phyloP scores from a whole-genome alignment of 37 sponge, comb jelly and placozoan species.

The Ephydatia muelleri region DNA sequence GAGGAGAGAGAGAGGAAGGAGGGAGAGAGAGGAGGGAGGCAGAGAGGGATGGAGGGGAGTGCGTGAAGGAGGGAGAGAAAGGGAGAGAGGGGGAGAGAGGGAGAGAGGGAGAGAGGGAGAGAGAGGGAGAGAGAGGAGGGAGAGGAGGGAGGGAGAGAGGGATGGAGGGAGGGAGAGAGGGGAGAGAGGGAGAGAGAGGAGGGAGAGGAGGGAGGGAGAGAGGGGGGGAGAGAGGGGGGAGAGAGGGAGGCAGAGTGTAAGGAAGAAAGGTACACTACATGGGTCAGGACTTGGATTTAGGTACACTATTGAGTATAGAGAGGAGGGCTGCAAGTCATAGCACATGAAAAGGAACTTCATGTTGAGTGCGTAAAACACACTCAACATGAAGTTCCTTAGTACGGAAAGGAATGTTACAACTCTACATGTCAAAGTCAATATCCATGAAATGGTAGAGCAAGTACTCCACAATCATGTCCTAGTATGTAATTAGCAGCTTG shows the following conservation, averaged over 20 bases:
- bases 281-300: not conserved
- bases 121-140: conserved; percentile 35
- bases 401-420: too few species aligned
- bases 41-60: not conserved
- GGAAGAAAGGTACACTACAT: not conserved
- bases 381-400: too few species aligned
- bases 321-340: too few species aligned
- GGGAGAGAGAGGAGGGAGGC: conserved; percentile 3
- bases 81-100: not conserved
- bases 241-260: not conserved
- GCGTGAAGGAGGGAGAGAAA: not conserved
- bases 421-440: too few species aligned
- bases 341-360: too few species aligned
- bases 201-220: not conserved
- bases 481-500: too few species aligned
- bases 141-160: conserved; percentile 38
- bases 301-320: too few species aligned
- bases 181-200: conserved; percentile 4
- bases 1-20: conserved; percentile 9
- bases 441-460: too few species aligned
- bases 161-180: conserved; percentile 37
- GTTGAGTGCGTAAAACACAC: too few species aligned
- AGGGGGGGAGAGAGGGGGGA: not conserved
- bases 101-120: conserved; percentile 16
- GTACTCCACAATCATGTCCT: too few species aligned